Percentiles rank a stretch among this genome's conserved stretches.
Evolutionary conservation across 2,888 invertebrate species (phyloP).

Genomic region (Agonopterix heracliana): DNA sequence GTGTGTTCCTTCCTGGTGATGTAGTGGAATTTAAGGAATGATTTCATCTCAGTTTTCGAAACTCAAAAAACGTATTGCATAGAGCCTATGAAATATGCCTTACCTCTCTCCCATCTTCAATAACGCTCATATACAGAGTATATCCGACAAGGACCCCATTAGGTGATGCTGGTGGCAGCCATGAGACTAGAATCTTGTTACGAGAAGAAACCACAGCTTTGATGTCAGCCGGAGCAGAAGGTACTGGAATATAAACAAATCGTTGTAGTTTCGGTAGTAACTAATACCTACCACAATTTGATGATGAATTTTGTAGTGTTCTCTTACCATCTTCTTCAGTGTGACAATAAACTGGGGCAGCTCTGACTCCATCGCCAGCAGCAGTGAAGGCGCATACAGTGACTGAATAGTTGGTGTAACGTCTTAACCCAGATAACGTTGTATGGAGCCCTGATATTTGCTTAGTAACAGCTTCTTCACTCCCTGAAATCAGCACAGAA

Average conservation of each 20-base stretch:
- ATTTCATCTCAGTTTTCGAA: background rate
- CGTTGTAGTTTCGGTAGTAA: background rate
- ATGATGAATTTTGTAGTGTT: background rate
- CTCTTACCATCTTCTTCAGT: constrained; percentile 91
- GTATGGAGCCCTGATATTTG: constrained; percentile 82
- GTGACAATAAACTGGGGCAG: constrained; percentile 88
- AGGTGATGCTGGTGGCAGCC: constrained; percentile 89
- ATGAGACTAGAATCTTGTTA: constrained; percentile 90
- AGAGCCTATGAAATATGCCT: background rate
- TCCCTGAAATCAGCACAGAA: constrained; percentile 64
- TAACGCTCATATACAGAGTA: constrained; percentile 87
- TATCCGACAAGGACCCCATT: constrained; percentile 91
- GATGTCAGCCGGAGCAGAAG: constrained; percentile 92
- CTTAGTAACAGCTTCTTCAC: constrained; percentile 86
- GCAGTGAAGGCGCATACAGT: constrained; percentile 92
- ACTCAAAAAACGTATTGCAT: background rate
- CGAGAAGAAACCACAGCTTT: constrained; percentile 92
- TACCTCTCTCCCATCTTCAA: constrained; percentile 85
- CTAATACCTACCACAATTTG: background rate
- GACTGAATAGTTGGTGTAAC: constrained; percentile 94
- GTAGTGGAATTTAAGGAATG: constrained; percentile 4
- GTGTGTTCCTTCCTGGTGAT: constrained; percentile 81
- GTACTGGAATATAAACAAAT: constrained; percentile 75
- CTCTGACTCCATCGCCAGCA: constrained; percentile 92
- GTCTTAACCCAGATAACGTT: constrained; percentile 84